Conservation (phyloP, 2,888 invertebrate genomes). For the Phaonia tiefii region DNA sequence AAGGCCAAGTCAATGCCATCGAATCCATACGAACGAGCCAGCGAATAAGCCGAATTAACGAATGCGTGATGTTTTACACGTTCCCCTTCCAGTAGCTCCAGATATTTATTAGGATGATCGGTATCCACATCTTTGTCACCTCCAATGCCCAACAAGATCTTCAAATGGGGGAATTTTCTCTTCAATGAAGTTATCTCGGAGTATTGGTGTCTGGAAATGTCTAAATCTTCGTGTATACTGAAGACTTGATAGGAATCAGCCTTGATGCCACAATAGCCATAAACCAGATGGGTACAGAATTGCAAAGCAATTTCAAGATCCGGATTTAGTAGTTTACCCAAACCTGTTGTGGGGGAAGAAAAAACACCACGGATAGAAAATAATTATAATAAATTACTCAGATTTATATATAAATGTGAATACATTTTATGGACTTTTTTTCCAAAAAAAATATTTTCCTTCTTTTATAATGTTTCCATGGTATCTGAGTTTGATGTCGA, state of each 20-base stretch:
- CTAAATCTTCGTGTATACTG: constrained; percentile 87
- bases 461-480: too few relatives aligned
- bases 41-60: constrained; percentile 86
- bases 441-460: too few relatives aligned
- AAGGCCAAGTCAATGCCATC: constrained; percentile 94
- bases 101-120: constrained; percentile 85
- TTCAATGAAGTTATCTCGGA: constrained; percentile 87
- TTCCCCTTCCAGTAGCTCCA: constrained; percentile 86
- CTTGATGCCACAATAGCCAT: constrained; percentile 89
- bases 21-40: constrained; percentile 90
- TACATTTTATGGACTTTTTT: too few relatives aligned
- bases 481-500: too few relatives aligned
- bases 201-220: constrained; percentile 87
- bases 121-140: constrained; percentile 87
- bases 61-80: constrained; percentile 87
- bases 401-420: too few relatives aligned
- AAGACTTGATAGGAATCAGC: constrained; percentile 86
- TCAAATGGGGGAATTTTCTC: constrained; percentile 85
- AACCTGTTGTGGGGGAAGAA: constrained; percentile 82
- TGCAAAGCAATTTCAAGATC: constrained; percentile 88
- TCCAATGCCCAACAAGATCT: constrained; percentile 88
- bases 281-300: constrained; percentile 90
- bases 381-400: too few relatives aligned
- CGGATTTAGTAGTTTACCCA: constrained; percentile 87
- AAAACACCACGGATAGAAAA: too few relatives aligned